These are phyloP conservation scores for Ephialtes manifestator DNA, from an alignment of 2,888 invertebrate genomes.

Conservation along the genomic window DNA sequence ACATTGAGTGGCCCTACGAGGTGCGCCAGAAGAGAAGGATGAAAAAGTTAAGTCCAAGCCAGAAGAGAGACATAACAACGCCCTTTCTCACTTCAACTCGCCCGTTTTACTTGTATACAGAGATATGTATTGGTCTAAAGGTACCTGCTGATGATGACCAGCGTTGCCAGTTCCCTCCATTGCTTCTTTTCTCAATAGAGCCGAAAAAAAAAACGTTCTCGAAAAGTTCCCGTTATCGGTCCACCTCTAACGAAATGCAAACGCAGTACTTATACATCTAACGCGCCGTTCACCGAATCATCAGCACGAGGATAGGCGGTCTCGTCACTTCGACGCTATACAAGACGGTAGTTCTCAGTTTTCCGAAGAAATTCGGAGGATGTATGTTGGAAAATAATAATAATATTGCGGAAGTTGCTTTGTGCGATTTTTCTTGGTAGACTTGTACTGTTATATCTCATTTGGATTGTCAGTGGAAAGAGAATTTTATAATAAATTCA, in stretches of 20 bases:
- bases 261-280: constrained; percentile 8
- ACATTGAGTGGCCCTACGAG: constrained; percentile 35
- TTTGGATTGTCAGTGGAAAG: neutral
- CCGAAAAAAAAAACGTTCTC: constrained; percentile 28
- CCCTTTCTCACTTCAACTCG: constrained; percentile 17
- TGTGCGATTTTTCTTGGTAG: neutral
- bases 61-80: neutral
- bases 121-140: constrained; percentile 8
- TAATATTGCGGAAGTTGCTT: neutral
- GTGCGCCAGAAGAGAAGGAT: constrained; percentile 17
- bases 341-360: neutral
- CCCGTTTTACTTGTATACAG: neutral
- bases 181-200: constrained; percentile 28
- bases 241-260: constrained; percentile 29
- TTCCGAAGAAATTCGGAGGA: neutral
- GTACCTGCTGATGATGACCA: constrained; percentile 20
- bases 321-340: neutral
- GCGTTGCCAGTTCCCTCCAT: constrained; percentile 21
- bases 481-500: neutral
- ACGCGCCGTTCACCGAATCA: constrained; percentile 19
- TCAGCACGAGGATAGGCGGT: neutral
- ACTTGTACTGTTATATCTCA: neutral
- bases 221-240: constrained; percentile 30
- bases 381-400: neutral
- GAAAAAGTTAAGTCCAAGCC: constrained; percentile 19